Evolutionary conservation across 2,888 invertebrate genomes (phyloP).

Genomic region (Caenorhabditis sinica): DNA sequence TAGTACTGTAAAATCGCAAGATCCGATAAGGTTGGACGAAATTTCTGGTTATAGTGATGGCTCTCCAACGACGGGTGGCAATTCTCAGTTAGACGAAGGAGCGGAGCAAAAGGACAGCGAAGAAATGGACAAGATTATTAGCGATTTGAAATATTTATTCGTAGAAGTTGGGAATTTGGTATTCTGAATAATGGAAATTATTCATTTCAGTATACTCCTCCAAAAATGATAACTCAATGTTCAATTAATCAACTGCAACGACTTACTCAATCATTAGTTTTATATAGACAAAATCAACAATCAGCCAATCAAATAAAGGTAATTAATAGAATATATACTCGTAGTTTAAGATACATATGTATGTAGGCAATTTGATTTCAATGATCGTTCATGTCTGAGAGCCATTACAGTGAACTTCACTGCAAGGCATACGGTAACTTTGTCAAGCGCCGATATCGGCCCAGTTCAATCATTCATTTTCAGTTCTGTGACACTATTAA

Average conservation of each 20-base stretch:
- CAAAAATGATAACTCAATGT: constrained; percentile 53
- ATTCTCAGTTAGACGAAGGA: constrained; percentile 42
- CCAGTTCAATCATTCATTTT: constrained; percentile 4
- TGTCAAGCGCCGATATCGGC: too few relatives aligned
- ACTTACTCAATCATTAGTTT: constrained; percentile 38
- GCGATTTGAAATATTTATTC: constrained; percentile 57
- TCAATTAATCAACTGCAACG: constrained; percentile 57
- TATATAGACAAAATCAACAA: constrained; percentile 57
- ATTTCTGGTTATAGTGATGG: constrained; percentile 56
- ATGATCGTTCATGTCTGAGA: too few relatives aligned
- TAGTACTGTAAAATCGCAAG: constrained; percentile 61
- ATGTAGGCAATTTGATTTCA: too few relatives aligned
- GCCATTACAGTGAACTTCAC: too few relatives aligned
- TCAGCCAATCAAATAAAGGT: constrained; percentile 52
- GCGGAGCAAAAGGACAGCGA: constrained; percentile 31
- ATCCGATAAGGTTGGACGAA: constrained; percentile 48
- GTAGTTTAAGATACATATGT: background rate
- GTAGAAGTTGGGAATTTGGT: constrained; percentile 37
- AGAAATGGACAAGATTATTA: constrained; percentile 59
- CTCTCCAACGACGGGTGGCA: constrained; percentile 44
- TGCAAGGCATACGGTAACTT: too few relatives aligned
- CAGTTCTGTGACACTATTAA: constrained; percentile 53
- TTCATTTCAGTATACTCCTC: constrained; percentile 53
- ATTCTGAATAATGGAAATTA: background rate
- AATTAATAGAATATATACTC: background rate